Percentiles rank a stretch among this genome's conserved stretches.
These are phyloP conservation scores for Deroplatys truncata DNA, from an alignment of 2,888 invertebrate genomes.

Conservation along the genomic window DNA sequence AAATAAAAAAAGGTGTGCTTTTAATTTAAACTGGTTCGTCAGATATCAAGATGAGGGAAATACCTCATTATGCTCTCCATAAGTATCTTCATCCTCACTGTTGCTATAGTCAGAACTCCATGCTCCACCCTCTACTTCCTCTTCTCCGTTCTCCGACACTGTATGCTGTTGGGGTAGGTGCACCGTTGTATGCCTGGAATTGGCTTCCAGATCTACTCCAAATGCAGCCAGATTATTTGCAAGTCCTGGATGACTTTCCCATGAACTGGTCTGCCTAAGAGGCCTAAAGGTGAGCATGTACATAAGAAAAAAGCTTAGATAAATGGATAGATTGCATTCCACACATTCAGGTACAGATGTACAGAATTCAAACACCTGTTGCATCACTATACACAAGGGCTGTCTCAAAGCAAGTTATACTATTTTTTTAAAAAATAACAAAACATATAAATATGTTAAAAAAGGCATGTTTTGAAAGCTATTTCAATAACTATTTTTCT, in stretches of 20 bases:
- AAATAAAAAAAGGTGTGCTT: neutral
- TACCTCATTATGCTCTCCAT: conserved; percentile 58
- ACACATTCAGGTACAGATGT: too few species aligned
- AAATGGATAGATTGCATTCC: too few species aligned
- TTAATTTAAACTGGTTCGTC: neutral
- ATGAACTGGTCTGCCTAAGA: conserved; percentile 71
- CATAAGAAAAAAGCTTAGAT: too few species aligned
- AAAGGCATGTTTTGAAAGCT: too few species aligned
- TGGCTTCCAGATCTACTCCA: conserved; percentile 11
- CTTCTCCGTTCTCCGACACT: conserved; percentile 23
- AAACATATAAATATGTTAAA: too few species aligned
- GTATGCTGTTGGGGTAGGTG: neutral
- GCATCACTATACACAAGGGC: too few species aligned
- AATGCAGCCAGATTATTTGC: conserved; percentile 1
- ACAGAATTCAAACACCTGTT: too few species aligned
- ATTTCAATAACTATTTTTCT: too few species aligned
- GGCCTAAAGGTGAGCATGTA: conserved; percentile 49
- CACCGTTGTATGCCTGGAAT: conserved; percentile 9
- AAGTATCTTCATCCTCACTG: conserved; percentile 78
- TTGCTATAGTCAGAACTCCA: conserved; percentile 92
- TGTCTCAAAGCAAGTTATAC: too few species aligned
- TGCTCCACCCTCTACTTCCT: conserved; percentile 65
- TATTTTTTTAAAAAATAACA: too few species aligned
- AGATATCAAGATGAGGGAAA: conserved; percentile 33
- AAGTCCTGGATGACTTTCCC: conserved; percentile 53